These are phyloP conservation scores for Nothoprocta pentlandii DNA, from an alignment of 2,113 vertebrate species.

Conservation along the genomic window DNA sequence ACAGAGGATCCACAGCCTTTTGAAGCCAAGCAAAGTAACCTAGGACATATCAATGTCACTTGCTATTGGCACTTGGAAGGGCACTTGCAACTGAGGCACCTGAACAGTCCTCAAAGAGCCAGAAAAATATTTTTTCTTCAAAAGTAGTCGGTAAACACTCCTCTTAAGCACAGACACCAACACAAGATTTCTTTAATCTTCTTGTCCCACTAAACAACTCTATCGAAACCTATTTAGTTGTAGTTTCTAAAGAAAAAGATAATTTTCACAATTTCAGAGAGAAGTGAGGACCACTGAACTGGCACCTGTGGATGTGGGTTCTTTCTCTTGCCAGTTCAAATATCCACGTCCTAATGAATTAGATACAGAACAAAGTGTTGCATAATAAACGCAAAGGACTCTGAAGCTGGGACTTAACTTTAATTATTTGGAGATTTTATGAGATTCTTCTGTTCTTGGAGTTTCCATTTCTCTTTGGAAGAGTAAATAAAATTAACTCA, in stretches of 20 bases:
- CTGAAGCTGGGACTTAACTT: neutral
- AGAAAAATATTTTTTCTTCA: neutral
- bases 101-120: neutral
- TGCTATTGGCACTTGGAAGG: neutral
- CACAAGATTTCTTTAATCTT: neutral
- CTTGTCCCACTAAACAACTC: neutral
- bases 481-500: slow-evolving; percentile 63
- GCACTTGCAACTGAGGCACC: neutral
- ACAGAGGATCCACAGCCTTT: neutral
- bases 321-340: neutral
- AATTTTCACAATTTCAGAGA: neutral
- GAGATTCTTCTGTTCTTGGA: slow-evolving; percentile 9
- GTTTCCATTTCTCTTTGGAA: slow-evolving; percentile 49
- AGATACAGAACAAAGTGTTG: neutral
- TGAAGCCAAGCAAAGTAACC: neutral
- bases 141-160: neutral
- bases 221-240: fast-evolving
- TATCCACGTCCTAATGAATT: neutral
- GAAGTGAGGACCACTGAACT: neutral
- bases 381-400: neutral
- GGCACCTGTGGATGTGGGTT: neutral
- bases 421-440: slow-evolving; percentile 44
- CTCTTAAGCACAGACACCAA: neutral
- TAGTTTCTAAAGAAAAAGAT: neutral
- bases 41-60: neutral